Base-by-base conservation (phyloP, 2,888 invertebrate genomes). In the Miltochrista miniata region DNA sequence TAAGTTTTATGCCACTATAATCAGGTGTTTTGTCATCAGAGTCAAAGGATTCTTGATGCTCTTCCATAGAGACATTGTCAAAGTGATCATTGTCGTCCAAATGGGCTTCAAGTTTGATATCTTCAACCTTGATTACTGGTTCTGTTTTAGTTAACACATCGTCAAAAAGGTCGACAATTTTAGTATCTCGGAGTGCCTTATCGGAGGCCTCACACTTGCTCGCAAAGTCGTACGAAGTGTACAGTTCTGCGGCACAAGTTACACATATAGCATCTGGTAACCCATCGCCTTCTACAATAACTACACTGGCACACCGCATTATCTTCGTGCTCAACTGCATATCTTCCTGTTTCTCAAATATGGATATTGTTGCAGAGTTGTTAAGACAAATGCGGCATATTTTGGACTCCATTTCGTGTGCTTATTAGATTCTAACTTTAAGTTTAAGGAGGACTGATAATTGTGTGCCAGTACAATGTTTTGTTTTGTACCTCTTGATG, bases 361-460 rank as follows among this genome's bases (percentile, higher is more conserved):
- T 49, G 1, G 83, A 83, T 43, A 83, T 72, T 1, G 74, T 72
- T 3, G 83, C 88, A 1, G 76, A 72, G 63, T 78, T 80, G 30
- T 75, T 73, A 7, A 90, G 79, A 63, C 90, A 91, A 57, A 88
- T 72, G 48, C 90, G 80, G 64, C 90, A 91, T 44, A 87, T 46
- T 54, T 68, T 68, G 0, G 56, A 52, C 24, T 72, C 66, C 72
- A 74, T 75, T 36, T n/a, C 18, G 18, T 24, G 5, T 24, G 5
- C 18, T 24, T 24, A 24, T 24, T 24, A 4, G 18, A 24, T 24
- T 24, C 2, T 24, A 5, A 24, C 5, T 24, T 24, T 24, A 24
- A 24, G 5, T 24, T 24, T 24, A 24, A 24, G 18, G 18, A 24
- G 18, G 18, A 24, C 18, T 24, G 18, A 24, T 5, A 24, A n/a